Evolutionary conservation across 2,888 invertebrate genomes (phyloP), one percentile per base, ranked within the genome.

Genomic region (Apamea sordens): DNA sequence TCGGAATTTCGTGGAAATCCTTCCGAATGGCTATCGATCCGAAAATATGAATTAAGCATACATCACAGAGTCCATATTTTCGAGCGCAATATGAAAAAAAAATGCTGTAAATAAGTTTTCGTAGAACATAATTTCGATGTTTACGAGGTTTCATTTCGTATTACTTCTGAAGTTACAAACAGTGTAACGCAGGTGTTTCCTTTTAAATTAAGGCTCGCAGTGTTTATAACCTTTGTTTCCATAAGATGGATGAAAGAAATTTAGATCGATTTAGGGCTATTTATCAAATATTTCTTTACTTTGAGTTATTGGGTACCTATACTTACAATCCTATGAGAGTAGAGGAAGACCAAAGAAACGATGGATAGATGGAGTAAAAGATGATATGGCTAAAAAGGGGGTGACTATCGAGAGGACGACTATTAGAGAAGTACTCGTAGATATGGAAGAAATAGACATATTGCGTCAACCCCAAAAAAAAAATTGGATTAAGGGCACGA

Each of bases 81-180:
- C 41, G 7, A 70, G 28, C 11, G 28, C 64, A 21, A 32, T 65
- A 44, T 24, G 32, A 32, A 5, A 76, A 15, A 75, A 75, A 76
- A 41, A 21, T 18, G 21, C 15, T 47, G 2, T 24, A 77, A 59
- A 59, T 77, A 63, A 64, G n/a, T 56, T 69, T 41, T 63, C 41
- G 53, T n/a, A 44, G 18, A 77, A 64, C 32, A 63, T 63, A 70
- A 59, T 50, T 41, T 53, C 64, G 32, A 78, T 73, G 44, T 70
- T 78, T 83, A 83, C 78, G 79, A 82, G 53, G 28, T 78, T 61
- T 73, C 24, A 59, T 77, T 73, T 78, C 69, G 28, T 70, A 47
- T 73, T 83, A 65, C n/a, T 69, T 84, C 72, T 32, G 50, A 80
- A 80, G 73, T 78, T 73, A 53, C 44, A 59, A 84, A 64, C 50